Evolutionary conservation across 2,888 invertebrate genomes (phyloP).

Genomic region (Odiellus spinosus): DNA sequence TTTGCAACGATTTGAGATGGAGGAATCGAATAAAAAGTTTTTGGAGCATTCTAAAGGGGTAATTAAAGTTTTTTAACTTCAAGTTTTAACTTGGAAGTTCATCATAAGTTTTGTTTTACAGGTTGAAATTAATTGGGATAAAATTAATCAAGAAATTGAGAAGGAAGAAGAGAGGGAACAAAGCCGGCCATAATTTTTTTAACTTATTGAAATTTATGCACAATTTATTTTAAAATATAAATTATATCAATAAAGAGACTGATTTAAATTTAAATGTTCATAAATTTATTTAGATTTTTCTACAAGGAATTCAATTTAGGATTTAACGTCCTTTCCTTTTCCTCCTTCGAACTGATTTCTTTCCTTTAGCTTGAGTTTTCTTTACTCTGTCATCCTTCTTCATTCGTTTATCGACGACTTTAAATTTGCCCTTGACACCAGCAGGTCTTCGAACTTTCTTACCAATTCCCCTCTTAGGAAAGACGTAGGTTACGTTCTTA

Average conservation of each 20-base stretch:
- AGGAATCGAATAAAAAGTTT: slow-evolving; percentile 24
- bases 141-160: slow-evolving; percentile 14
- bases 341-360: neutral
- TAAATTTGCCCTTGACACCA: slow-evolving; percentile 80
- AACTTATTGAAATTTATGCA: too few relatives aligned
- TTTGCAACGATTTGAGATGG: slow-evolving; percentile 37
- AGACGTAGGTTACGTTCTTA: slow-evolving; percentile 80
- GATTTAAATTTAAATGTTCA: too few relatives aligned
- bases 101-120: slow-evolving; percentile 1
- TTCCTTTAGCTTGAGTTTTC: slow-evolving; percentile 2
- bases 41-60: slow-evolving; percentile 13
- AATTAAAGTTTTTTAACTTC: slow-evolving; percentile 6
- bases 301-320: too few relatives aligned
- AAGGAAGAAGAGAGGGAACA: slow-evolving; percentile 4
- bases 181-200: neutral
- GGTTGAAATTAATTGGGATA: slow-evolving; percentile 14
- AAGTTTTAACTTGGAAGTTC: too few relatives aligned
- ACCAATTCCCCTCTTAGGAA: slow-evolving; percentile 70
- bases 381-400: slow-evolving; percentile 58
- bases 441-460: slow-evolving; percentile 60
- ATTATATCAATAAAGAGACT: too few relatives aligned
- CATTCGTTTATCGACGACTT: slow-evolving; percentile 88
- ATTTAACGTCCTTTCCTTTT: too few relatives aligned
- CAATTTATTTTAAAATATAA: too few relatives aligned
- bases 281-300: too few relatives aligned